Percentiles rank a stretch among this genome's conserved stretches.
phyloP scores from a whole-genome alignment of 37 sponge, comb jelly and placozoan genomes.

The Cladorhizidae sp. region DNA sequence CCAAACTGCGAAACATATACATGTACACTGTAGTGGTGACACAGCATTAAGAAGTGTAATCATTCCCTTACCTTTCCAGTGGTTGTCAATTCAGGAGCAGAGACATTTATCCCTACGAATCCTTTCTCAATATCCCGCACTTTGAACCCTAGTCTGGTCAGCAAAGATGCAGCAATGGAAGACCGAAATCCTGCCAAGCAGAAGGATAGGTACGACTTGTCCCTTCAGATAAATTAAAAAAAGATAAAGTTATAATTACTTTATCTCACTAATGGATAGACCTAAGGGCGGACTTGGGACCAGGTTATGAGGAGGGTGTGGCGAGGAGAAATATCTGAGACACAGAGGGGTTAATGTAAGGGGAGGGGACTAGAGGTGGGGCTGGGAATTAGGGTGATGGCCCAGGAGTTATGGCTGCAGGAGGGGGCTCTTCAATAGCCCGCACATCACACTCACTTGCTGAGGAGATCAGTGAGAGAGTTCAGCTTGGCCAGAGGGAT shows the following conservation, averaged over 20 bases:
- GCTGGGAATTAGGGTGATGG: not conserved
- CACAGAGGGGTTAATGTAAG: not conserved
- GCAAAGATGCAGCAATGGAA: conserved; percentile 71
- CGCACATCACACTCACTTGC: not conserved
- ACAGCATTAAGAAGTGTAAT: too few relatives aligned
- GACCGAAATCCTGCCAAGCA: conserved; percentile 84
- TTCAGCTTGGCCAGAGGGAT: conserved; percentile 48
- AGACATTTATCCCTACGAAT: conserved; percentile 75
- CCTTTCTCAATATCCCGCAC: conserved; percentile 66
- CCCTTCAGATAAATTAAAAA: conserved; percentile 15
- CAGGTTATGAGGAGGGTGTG: too few relatives aligned
- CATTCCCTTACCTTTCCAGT: conserved; percentile 56
- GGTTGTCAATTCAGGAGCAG: conserved; percentile 60
- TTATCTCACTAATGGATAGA: too few relatives aligned
- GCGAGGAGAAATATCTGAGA: too few relatives aligned
- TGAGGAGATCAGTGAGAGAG: not conserved
- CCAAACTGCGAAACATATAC: too few relatives aligned
- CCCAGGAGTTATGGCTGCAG: too few relatives aligned
- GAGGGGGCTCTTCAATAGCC: too few relatives aligned
- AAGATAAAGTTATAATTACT: not conserved
- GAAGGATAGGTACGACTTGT: conserved; percentile 52
- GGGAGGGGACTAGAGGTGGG: not conserved
- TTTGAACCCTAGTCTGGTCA: conserved; percentile 51
- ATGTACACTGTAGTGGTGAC: too few relatives aligned
- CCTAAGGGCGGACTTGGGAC: too few relatives aligned